Conservation (phyloP, 2,888 invertebrate genomes). For the Drosophila phalerata region DNA sequence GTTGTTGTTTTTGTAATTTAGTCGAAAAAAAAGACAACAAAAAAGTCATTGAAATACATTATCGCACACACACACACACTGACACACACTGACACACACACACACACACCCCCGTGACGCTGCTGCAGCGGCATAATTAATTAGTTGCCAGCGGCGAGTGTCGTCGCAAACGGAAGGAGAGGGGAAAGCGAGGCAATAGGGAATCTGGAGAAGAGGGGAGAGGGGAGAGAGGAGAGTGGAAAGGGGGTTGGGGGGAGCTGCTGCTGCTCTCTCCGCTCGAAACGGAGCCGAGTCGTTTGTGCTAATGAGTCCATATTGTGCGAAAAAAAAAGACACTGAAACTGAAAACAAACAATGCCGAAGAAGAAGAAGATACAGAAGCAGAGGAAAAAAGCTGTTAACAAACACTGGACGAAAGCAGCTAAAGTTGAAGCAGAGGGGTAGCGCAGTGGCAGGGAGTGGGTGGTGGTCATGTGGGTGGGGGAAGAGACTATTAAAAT, state of each 20-base stretch:
- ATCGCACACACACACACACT: conserved; percentile 42
- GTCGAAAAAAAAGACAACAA: conserved; percentile 59
- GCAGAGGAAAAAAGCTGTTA: conserved; percentile 45
- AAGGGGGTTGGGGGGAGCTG: background rate
- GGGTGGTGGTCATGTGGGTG: conserved; percentile 1
- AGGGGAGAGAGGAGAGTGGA: background rate
- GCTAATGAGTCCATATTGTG: conserved; percentile 81
- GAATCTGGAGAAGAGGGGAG: background rate
- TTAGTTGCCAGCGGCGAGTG: conserved; percentile 69
- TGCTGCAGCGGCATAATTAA: conserved; percentile 78
- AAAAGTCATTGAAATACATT: conserved; percentile 64
- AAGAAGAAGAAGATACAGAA: conserved; percentile 5
- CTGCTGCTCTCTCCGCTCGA: conserved; percentile 11
- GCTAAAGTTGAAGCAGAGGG: background rate
- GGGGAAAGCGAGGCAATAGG: background rate
- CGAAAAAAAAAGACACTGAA: conserved; percentile 56
- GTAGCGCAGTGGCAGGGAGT: background rate
- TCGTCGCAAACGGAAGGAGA: background rate
- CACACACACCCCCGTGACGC: conserved; percentile 76
- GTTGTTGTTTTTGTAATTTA: conserved; percentile 42
- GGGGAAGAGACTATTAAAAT: conserved; percentile 70
- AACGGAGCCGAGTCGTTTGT: conserved; percentile 54
- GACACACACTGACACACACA: conserved; percentile 17
- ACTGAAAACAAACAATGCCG: conserved; percentile 49
- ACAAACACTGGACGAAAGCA: conserved; percentile 51